Conservation (phyloP, 30 jellyfish, hydroid and myxozoan genomes). For the Aurelia aurita region DNA sequence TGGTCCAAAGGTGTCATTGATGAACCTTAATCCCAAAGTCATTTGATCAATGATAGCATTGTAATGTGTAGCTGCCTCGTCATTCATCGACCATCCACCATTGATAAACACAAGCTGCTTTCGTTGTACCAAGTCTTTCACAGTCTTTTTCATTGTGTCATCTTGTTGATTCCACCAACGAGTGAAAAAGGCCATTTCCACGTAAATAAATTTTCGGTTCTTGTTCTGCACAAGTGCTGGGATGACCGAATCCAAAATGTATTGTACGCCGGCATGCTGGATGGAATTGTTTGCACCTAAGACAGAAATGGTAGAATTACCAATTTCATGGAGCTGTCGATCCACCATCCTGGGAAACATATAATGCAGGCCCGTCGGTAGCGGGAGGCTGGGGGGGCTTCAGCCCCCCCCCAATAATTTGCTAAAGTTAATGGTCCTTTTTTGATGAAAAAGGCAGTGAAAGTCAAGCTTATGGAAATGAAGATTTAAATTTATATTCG, state of each 20-base stretch:
- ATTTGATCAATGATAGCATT: constrained; percentile 97
- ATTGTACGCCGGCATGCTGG: constrained; percentile 98
- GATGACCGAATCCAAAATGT: constrained; percentile 87
- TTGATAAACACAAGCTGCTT: constrained; percentile 91
- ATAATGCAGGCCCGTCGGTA: no score
- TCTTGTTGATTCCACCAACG: constrained; percentile 98
- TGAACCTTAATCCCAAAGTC: constrained; percentile 94
- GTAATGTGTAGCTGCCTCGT: constrained; percentile 98
- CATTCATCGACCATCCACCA: constrained; percentile 99
- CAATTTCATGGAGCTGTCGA: no score
- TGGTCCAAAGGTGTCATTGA: constrained; percentile 91
- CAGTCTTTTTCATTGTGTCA: constrained; percentile 61
- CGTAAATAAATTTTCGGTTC: constrained; percentile 93
- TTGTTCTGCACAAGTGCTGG: constrained; percentile 80
- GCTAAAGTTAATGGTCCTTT: no score
- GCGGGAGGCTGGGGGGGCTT: no score
- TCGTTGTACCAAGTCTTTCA: constrained; percentile 57
- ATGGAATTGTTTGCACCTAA: constrained; percentile 94
- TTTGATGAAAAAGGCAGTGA: no score
- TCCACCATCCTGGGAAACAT: no score
- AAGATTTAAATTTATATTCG: no score
- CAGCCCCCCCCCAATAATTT: no score
- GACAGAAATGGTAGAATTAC: background rate
- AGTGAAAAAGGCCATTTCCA: constrained; percentile 95
- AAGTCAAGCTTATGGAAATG: no score